Conservation (phyloP, 2,113 vertebrate genomes). For the Prietella phreatophila region DNA sequence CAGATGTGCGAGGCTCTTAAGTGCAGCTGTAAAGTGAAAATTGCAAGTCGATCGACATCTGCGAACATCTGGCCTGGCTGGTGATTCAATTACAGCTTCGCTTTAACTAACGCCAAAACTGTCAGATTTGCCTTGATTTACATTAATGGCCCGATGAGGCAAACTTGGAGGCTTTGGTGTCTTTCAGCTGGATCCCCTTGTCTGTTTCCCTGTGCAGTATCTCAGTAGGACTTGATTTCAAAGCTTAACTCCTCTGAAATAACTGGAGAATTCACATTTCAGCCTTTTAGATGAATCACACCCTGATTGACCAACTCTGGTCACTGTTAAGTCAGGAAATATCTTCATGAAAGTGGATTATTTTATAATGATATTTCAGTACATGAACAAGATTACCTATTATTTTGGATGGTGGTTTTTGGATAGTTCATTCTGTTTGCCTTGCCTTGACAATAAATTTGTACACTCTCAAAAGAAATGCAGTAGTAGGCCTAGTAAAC, state of each 20-base stretch:
- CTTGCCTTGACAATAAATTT: not conserved
- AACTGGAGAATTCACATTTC: not conserved
- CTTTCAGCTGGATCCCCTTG: not conserved
- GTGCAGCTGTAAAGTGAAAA: slow-evolving; percentile 48
- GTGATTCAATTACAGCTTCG: slow-evolving; percentile 47
- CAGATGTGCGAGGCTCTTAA: slow-evolving; percentile 45
- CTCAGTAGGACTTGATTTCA: not conserved
- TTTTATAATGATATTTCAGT: not conserved
- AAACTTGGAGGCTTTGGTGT: not conserved
- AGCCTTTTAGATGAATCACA: not conserved
- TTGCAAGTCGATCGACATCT: slow-evolving; percentile 45
- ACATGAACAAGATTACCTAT: not conserved
- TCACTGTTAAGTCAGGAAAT: not conserved
- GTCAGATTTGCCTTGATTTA: slow-evolving; percentile 52
- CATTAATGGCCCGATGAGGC: slow-evolving; percentile 23
- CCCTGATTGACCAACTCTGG: not conserved
- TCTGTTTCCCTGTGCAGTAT: not conserved
- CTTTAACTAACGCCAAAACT: slow-evolving; percentile 51
- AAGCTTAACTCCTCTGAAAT: not conserved
- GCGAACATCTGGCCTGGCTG: slow-evolving; percentile 54
- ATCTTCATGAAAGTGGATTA: not conserved
- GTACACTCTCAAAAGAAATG: not conserved
- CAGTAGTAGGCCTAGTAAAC: not conserved
- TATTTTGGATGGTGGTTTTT: not conserved
- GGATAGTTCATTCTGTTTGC: not conserved